Evolutionary conservation across 2,888 invertebrate species (phyloP).

Genomic region (Mantis religiosa): DNA sequence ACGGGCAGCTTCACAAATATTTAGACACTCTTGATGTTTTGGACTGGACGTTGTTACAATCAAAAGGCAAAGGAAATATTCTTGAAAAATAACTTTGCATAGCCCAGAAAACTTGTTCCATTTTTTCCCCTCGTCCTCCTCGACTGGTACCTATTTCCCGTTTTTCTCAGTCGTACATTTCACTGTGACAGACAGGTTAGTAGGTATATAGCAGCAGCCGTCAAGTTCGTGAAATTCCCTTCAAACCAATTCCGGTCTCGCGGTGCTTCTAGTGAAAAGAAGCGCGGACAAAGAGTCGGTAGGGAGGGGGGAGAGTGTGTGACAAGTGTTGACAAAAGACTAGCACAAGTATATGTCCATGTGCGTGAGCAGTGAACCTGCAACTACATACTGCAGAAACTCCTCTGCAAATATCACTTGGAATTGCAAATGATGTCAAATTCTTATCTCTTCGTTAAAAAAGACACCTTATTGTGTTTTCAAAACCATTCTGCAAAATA

Average conservation of each 20-base stretch:
- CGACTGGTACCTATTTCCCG: background rate
- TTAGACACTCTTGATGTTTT: too few relatives aligned
- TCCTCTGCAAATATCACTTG: background rate
- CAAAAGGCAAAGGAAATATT: background rate
- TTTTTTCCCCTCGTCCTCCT: background rate
- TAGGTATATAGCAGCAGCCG: conserved; percentile 20
- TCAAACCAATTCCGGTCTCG: conserved; percentile 5
- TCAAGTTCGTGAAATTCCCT: conserved; percentile 11
- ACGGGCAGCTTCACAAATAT: too few relatives aligned
- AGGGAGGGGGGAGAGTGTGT: conserved; percentile 3
- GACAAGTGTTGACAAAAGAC: conserved; percentile 27
- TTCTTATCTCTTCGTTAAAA: too few relatives aligned
- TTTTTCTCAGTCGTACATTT: background rate
- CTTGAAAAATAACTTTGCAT: background rate
- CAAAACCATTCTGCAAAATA: too few relatives aligned
- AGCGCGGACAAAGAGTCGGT: background rate
- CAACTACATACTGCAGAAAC: background rate
- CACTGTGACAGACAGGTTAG: background rate
- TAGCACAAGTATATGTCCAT: background rate
- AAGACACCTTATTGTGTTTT: too few relatives aligned
- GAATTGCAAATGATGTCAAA: too few relatives aligned
- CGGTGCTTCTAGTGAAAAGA: background rate
- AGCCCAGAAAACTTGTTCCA: background rate
- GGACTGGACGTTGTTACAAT: too few relatives aligned
- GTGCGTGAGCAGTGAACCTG: background rate